Evolutionary conservation across 2,797 vertebrate genomes (phyloP).

Genomic region (Novumbra hubbsi): DNA sequence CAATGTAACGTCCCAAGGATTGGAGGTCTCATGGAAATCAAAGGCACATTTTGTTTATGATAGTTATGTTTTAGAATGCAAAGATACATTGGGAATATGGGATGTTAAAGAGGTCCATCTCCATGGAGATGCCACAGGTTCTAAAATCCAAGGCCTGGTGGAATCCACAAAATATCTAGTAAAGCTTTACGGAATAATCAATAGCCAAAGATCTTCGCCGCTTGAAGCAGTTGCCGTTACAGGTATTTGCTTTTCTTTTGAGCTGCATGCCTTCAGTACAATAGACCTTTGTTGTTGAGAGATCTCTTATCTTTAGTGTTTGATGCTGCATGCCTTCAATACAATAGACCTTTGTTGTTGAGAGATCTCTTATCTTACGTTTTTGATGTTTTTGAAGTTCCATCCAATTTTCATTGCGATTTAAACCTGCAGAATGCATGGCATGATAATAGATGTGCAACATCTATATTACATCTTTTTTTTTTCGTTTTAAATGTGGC

Average conservation of each 20-base stretch:
- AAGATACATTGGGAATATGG: constrained; percentile 54
- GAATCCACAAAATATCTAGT: constrained; percentile 69
- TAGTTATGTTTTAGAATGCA: constrained; percentile 62
- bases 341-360: constrained; percentile 12
- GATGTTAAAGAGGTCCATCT: constrained; percentile 57
- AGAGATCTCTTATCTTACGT: constrained; percentile 15
- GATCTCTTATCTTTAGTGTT: constrained; percentile 16
- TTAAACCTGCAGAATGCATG: constrained; percentile 20
- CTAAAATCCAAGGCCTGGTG: constrained; percentile 61
- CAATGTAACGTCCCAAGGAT: constrained; percentile 60
- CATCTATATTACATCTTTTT: too few relatives aligned
- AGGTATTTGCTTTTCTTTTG: constrained; percentile 66
- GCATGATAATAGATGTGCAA: background rate
- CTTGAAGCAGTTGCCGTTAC: constrained; percentile 69
- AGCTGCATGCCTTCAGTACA: constrained; percentile 25
- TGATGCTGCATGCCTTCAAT: constrained; percentile 19
- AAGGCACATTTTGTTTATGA: constrained; percentile 50
- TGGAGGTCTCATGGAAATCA: constrained; percentile 62
- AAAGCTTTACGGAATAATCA: constrained; percentile 65
- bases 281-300: constrained; percentile 12
- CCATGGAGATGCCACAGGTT: constrained; percentile 55
- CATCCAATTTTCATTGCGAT: too few relatives aligned
- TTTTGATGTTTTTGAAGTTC: background rate
- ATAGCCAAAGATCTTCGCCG: constrained; percentile 64
- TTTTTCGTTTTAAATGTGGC: constrained; percentile 11